These are phyloP conservation scores for Jaculus jaculus DNA, from an alignment of 2,113 vertebrate genomes.

Conservation along the genomic window DNA sequence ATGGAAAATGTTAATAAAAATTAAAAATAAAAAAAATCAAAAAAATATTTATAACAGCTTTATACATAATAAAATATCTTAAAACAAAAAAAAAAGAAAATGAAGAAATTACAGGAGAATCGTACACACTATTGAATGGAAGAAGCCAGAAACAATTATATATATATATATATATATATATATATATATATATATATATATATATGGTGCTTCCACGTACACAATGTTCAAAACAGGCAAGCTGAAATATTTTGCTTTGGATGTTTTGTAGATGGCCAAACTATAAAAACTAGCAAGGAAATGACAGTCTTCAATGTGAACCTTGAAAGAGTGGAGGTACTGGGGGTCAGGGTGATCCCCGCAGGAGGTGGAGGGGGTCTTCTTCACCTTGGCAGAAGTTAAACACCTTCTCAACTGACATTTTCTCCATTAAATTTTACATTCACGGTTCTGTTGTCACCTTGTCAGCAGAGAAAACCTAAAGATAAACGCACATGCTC, in stretches of 20 bases:
- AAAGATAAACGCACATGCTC: background rate
- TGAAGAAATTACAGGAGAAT: background rate
- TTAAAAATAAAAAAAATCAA: no score
- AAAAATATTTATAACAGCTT: no score
- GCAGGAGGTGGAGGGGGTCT: background rate
- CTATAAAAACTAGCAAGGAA: background rate
- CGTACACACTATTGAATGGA: background rate
- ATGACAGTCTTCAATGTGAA: background rate
- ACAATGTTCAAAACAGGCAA: background rate
- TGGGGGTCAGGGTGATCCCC: background rate
- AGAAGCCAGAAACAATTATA: slow-evolving; percentile 16
- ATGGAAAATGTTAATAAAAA: no score
- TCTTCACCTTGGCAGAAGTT: background rate
- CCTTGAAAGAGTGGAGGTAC: background rate
- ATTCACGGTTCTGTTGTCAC: background rate
- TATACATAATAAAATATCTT: no score
- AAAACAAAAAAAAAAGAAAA: no score
- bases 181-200: no score
- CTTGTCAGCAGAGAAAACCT: background rate
- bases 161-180: background rate
- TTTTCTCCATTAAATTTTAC: background rate
- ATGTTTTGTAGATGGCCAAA: background rate
- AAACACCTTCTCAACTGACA: background rate
- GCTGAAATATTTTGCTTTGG: background rate
- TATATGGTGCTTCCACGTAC: background rate